phyloP scores from a whole-genome alignment of 2,797 vertebrate genomes.

The Esox masquinongy region DNA sequence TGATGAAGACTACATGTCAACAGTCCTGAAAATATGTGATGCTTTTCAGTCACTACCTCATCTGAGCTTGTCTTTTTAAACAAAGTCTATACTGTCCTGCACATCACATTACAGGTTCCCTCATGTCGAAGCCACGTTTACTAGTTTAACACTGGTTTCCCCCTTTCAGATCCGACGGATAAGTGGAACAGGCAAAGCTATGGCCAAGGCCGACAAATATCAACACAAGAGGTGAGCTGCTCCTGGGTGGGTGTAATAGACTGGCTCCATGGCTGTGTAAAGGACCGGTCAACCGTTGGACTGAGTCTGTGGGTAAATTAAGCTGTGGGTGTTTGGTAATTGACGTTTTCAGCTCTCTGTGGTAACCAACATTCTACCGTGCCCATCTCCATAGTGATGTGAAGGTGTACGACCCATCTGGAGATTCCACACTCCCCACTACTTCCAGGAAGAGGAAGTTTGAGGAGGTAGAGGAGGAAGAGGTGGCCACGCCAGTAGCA shows the following conservation, averaged over 20 bases:
- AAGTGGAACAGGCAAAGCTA: slow-evolving; percentile 93
- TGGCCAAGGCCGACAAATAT: slow-evolving; percentile 93
- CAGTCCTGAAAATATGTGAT: slow-evolving; percentile 63
- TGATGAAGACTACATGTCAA: slow-evolving; percentile 65
- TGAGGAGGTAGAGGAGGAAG: slow-evolving; percentile 79
- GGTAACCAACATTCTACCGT: not conserved
- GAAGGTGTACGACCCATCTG: slow-evolving; percentile 90
- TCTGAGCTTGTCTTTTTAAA: slow-evolving; percentile 77
- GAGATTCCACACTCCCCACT: slow-evolving; percentile 90
- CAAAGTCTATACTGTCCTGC: not conserved
- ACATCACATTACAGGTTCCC: too few species aligned
- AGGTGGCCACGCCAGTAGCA: slow-evolving; percentile 57
- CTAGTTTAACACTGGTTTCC: slow-evolving; percentile 3
- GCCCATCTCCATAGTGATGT: slow-evolving; percentile 79
- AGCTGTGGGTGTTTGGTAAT: not conserved
- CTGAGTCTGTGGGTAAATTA: too few species aligned
- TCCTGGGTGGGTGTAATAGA: not conserved
- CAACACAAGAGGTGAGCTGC: slow-evolving; percentile 89
- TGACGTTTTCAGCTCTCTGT: not conserved
- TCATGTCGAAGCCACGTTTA: too few species aligned
- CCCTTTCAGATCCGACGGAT: slow-evolving; percentile 86
- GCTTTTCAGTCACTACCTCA: slow-evolving; percentile 91
- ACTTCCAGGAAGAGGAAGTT: slow-evolving; percentile 92
- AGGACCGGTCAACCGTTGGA: too few species aligned
- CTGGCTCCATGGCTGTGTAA: not conserved